phyloP scores from a whole-genome alignment of 2,888 invertebrate genomes.

The Toxonevra muliebris region DNA sequence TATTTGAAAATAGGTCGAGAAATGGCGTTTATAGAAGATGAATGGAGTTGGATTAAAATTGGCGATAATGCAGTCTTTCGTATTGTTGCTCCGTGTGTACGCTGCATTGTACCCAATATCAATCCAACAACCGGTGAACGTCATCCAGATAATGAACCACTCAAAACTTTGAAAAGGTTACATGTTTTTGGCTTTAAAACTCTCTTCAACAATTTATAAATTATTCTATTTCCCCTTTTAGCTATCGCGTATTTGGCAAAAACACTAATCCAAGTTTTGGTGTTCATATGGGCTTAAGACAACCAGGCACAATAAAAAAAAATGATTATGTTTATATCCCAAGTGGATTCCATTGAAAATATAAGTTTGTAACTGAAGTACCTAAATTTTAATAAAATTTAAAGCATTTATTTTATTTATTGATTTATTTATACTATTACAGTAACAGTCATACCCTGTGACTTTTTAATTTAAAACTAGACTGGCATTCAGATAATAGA shows the following conservation, averaged over 20 bases:
- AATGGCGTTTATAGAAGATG: conserved; percentile 71
- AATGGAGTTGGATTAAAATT: conserved; percentile 77
- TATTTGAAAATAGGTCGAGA: conserved; percentile 71
- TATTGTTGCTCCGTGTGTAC: conserved; percentile 58
- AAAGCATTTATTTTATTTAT: too few species aligned
- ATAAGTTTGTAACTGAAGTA: too few species aligned
- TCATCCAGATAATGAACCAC: conserved; percentile 70
- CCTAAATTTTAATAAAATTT: too few species aligned
- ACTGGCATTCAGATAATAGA: too few species aligned
- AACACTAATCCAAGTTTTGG: conserved; percentile 66
- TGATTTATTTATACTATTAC: too few species aligned
- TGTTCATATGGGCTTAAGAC: conserved; percentile 67
- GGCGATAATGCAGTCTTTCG: conserved; percentile 46
- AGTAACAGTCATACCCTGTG: too few species aligned
- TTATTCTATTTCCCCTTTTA: conserved; percentile 15
- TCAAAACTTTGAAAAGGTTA: conserved; percentile 74
- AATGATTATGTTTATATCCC: conserved; percentile 68
- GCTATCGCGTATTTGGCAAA: conserved; percentile 50
- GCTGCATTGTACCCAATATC: conserved; percentile 77
- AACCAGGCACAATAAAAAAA: conserved; percentile 62
- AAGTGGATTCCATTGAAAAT: not conserved
- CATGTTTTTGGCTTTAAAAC: not conserved
- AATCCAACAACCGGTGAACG: conserved; percentile 74
- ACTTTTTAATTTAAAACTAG: too few species aligned
- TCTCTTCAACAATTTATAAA: not conserved